These are phyloP conservation scores for Sussaba pulchella DNA, from an alignment of 2,888 invertebrate species.

Conservation along the genomic window DNA sequence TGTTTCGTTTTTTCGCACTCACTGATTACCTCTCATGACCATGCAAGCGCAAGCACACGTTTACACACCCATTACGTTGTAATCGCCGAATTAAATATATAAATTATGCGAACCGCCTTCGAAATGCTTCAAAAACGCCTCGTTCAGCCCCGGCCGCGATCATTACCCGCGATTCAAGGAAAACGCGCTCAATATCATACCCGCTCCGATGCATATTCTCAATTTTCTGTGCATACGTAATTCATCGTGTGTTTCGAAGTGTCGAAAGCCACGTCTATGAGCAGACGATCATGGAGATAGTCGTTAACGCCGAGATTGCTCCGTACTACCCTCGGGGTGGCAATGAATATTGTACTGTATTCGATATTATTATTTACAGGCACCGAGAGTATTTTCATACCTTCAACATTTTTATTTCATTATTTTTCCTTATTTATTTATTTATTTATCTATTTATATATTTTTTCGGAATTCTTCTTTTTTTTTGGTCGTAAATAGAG, in stretches of 20 bases:
- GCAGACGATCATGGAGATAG: conserved; percentile 39
- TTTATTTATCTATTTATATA: too few relatives aligned
- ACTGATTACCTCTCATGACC: background rate
- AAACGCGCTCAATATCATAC: conserved; percentile 25
- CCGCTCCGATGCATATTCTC: conserved; percentile 12
- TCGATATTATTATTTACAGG: conserved; percentile 60
- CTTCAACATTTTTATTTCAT: conserved; percentile 23
- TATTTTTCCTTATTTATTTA: conserved; percentile 11
- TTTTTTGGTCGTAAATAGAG: background rate
- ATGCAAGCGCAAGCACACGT: background rate
- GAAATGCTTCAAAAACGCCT: background rate
- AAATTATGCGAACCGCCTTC: background rate
- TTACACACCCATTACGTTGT: background rate
- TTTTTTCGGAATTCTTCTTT: conserved; percentile 1
- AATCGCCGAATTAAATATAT: conserved; percentile 1
- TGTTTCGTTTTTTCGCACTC: background rate
- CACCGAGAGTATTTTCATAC: conserved; percentile 42
- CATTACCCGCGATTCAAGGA: conserved; percentile 23
- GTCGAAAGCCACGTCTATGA: conserved; percentile 34
- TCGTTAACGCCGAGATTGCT: conserved; percentile 53
- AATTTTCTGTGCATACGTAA: conserved; percentile 26
- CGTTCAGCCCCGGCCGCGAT: too few relatives aligned
- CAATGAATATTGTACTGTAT: conserved; percentile 51
- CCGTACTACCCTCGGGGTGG: conserved; percentile 17
- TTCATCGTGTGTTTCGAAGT: conserved; percentile 41